Percentiles rank a stretch among this genome's conserved stretches.
phyloP scores from a whole-genome alignment of 2,888 invertebrate genomes.

The Ditula angustiorana region DNA sequence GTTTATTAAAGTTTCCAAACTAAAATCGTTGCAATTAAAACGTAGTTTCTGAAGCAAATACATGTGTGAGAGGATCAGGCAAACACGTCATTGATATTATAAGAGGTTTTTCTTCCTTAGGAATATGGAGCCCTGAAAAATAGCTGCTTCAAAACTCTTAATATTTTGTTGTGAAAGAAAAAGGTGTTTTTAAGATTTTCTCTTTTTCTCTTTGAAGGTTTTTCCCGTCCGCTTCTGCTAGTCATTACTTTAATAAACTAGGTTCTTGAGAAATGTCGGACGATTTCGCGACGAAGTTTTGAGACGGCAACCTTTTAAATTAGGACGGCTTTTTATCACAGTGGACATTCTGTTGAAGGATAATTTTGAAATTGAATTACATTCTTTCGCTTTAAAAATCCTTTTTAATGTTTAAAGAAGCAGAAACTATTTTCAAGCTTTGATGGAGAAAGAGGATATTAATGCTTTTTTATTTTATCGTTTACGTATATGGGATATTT shows the following conservation, averaged over 20 bases:
- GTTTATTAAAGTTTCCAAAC: too few relatives aligned
- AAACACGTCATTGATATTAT: too few relatives aligned
- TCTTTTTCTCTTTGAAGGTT: slow-evolving; percentile 12
- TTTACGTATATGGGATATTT: too few relatives aligned
- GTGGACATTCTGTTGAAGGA: not conserved
- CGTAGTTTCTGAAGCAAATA: too few relatives aligned
- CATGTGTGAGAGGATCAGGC: too few relatives aligned
- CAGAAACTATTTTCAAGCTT: not conserved
- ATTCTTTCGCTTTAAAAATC: not conserved
- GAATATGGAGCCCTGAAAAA: not conserved
- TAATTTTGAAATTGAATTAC: slow-evolving; percentile 11
- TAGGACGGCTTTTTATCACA: not conserved
- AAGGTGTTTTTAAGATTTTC: slow-evolving; percentile 5
- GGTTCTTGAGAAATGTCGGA: slow-evolving; percentile 8
- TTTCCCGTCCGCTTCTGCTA: slow-evolving; percentile 3
- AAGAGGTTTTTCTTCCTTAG: not conserved
- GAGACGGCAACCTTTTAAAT: slow-evolving; percentile 6
- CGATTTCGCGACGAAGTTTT: slow-evolving; percentile 6
- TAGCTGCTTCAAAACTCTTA: not conserved
- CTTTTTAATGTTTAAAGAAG: not conserved
- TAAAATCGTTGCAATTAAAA: too few relatives aligned
- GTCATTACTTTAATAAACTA: slow-evolving; percentile 25
- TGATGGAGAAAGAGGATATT: not conserved
- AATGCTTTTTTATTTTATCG: too few relatives aligned
- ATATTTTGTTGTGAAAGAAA: slow-evolving; percentile 9